Evolutionary conservation across 2,888 invertebrate species (phyloP).

Genomic region (Ochropacha duplaris): DNA sequence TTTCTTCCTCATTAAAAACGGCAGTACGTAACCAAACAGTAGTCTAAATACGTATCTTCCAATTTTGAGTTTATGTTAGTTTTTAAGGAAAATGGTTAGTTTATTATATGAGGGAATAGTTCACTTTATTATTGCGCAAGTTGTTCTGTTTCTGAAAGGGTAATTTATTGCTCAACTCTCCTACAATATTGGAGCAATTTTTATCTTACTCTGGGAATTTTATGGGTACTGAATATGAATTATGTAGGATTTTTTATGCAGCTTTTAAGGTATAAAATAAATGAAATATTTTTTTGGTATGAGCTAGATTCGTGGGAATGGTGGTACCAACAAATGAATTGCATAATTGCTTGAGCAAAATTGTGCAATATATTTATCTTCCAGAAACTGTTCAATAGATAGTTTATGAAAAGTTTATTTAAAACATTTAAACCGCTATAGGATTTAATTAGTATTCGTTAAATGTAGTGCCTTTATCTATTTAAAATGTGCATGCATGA

Average conservation of each 20-base stretch:
- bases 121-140: constrained; percentile 25
- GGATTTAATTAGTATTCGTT: constrained; percentile 32
- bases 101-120: constrained; percentile 26
- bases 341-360: background rate
- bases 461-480: constrained; percentile 59
- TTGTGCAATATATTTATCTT: constrained; percentile 11
- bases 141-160: constrained; percentile 3
- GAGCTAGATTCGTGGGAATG: background rate
- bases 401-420: constrained; percentile 18
- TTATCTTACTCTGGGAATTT: background rate
- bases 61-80: constrained; percentile 58
- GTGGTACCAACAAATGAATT: background rate
- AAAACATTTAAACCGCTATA: constrained; percentile 24
- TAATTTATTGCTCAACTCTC: constrained; percentile 2
- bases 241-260: background rate
- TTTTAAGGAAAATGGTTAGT: constrained; percentile 50
- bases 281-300: background rate
- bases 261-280: background rate
- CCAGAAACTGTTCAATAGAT: constrained; percentile 8
- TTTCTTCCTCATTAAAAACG: constrained; percentile 1
- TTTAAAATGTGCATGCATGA: constrained; percentile 50
- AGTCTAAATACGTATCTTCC: constrained; percentile 58
- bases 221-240: background rate
- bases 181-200: background rate
- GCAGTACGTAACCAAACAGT: constrained; percentile 57